Evolutionary conservation across 2,888 invertebrate species (phyloP).

Genomic region (Chirona hameri): DNA sequence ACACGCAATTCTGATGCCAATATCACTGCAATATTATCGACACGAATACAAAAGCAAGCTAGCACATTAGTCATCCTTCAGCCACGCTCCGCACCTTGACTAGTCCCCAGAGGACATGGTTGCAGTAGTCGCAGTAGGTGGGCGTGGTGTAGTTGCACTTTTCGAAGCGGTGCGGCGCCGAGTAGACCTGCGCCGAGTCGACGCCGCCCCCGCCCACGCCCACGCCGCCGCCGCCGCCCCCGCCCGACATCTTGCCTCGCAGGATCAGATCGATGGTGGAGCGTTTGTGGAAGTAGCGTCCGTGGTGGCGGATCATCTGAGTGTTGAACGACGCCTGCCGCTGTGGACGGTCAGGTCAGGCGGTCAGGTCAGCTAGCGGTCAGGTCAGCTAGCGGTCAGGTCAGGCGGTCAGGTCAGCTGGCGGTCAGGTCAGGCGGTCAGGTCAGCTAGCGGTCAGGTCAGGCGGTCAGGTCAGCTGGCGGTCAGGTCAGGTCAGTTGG

Average conservation of each 20-base stretch:
- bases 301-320: conserved; percentile 78
- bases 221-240: conserved; percentile 44
- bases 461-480: too few relatives aligned
- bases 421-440: too few relatives aligned
- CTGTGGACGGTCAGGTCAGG: conserved; percentile 47
- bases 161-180: conserved; percentile 77
- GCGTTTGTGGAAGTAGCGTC: conserved; percentile 78
- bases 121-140: conserved; percentile 85
- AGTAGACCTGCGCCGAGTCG: conserved; percentile 51
- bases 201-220: conserved; percentile 42
- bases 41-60: too few relatives aligned
- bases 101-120: conserved; percentile 85
- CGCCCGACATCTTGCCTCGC: conserved; percentile 64
- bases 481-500: too few relatives aligned
- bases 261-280: conserved; percentile 85
- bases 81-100: conserved; percentile 52
- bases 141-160: conserved; percentile 80
- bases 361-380: too few relatives aligned
- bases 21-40: too few relatives aligned
- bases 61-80: too few relatives aligned
- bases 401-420: too few relatives aligned
- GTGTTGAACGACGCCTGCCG: conserved; percentile 82
- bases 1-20: too few relatives aligned
- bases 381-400: too few relatives aligned
- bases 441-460: too few relatives aligned